A percentile compares a stretch with the other conserved stretches of the same genome.
phyloP scores from a whole-genome alignment of 1,140 invertebrate genomes.

The Maniola jurtina region DNA sequence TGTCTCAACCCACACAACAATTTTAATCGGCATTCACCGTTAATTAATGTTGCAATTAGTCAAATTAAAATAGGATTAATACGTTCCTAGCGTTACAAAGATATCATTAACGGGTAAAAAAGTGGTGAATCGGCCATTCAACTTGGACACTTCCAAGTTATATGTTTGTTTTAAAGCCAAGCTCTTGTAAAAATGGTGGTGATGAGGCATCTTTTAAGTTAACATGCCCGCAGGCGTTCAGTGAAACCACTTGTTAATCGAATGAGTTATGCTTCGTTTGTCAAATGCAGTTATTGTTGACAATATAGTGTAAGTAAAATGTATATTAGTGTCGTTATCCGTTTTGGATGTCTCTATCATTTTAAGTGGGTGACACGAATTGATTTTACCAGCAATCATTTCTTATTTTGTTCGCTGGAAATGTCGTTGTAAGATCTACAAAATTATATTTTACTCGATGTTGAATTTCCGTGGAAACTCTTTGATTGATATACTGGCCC shows the following conservation, averaged over 20 bases:
- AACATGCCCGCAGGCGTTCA: slow-evolving; percentile 54
- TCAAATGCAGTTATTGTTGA: slow-evolving; percentile 58
- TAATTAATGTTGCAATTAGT: slow-evolving; percentile 63
- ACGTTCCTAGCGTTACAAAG: slow-evolving; percentile 55
- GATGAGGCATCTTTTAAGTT: slow-evolving; percentile 39
- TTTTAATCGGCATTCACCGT: slow-evolving; percentile 32
- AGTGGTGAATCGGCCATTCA: slow-evolving; percentile 24
- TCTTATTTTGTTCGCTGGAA: background rate
- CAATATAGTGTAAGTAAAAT: slow-evolving; percentile 57
- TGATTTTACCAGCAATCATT: slow-evolving; percentile 26
- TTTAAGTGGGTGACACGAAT: slow-evolving; percentile 45
- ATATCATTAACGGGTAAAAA: slow-evolving; percentile 39
- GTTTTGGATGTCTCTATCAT: slow-evolving; percentile 46
- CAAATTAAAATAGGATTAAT: slow-evolving; percentile 66
- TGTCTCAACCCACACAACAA: slow-evolving; percentile 31
- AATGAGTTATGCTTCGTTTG: slow-evolving; percentile 71
- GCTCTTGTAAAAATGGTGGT: slow-evolving; percentile 36
- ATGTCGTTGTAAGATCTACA: background rate
- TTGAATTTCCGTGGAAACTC: no score
- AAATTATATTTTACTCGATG: no score
- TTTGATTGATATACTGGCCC: no score
- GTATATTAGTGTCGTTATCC: slow-evolving; percentile 42
- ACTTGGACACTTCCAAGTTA: slow-evolving; percentile 15
- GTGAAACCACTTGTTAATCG: slow-evolving; percentile 51
- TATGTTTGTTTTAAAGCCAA: slow-evolving; percentile 11